These are phyloP conservation scores for Trichogramma pretiosum DNA, from an alignment of 1,140 invertebrate species.

Conservation along the genomic window DNA sequence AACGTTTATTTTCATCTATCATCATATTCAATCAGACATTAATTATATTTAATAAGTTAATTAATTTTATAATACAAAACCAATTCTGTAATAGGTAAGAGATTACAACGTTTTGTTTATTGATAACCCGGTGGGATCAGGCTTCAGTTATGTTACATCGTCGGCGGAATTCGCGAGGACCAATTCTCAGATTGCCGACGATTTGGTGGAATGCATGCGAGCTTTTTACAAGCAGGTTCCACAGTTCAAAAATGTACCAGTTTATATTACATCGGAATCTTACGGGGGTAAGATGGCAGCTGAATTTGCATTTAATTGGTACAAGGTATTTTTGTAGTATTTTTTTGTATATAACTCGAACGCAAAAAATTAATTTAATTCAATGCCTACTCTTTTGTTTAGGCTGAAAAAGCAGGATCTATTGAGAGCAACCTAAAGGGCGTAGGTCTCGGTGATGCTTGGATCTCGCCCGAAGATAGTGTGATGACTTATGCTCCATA, in stretches of 20 bases:
- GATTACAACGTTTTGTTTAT: slow-evolving; percentile 74
- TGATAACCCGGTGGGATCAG: slow-evolving; percentile 80
- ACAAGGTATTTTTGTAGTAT: too few relatives aligned
- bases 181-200: slow-evolving; percentile 65
- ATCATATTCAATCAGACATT: too few relatives aligned
- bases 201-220: slow-evolving; percentile 64
- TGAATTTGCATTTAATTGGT: slow-evolving; percentile 58
- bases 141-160: slow-evolving; percentile 70
- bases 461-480: slow-evolving; percentile 77
- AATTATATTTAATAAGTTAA: too few relatives aligned
- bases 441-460: slow-evolving; percentile 73
- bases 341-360: too few relatives aligned
- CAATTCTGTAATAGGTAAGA: slow-evolving; percentile 56
- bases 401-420: slow-evolving; percentile 52
- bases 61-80: too few relatives aligned
- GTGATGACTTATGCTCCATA: slow-evolving; percentile 71
- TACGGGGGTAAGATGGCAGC: slow-evolving; percentile 87
- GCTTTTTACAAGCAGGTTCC: slow-evolving; percentile 54
- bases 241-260: slow-evolving; percentile 58
- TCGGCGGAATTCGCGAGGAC: slow-evolving; percentile 47
- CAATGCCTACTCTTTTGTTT: slow-evolving; percentile 20
- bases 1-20: too few relatives aligned
- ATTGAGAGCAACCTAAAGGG: slow-evolving; percentile 67
- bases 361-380: too few relatives aligned
- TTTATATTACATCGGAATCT: slow-evolving; percentile 78